These are phyloP conservation scores for Podargus strigoides DNA, from an alignment of 2,797 vertebrate genomes.

Conservation along the genomic window DNA sequence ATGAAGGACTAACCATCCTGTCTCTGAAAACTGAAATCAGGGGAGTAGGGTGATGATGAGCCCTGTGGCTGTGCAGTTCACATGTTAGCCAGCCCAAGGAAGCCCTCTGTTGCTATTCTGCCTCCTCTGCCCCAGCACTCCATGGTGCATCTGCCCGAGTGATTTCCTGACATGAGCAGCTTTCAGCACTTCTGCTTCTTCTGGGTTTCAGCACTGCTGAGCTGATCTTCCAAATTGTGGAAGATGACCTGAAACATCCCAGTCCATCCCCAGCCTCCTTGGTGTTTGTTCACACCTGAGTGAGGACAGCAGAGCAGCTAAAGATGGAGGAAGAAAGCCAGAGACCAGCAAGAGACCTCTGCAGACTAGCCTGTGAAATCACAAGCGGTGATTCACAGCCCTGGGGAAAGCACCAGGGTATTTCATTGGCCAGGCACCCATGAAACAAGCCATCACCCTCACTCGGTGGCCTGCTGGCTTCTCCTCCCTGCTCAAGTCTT, in stretches of 20 bases:
- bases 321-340: not conserved
- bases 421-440: not conserved
- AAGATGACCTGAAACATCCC: not conserved
- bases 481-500: not conserved
- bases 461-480: not conserved
- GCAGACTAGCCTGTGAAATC: not conserved
- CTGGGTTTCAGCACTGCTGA: not conserved
- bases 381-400: not conserved
- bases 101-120: not conserved
- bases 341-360: not conserved
- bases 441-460: not conserved
- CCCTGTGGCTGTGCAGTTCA: not conserved
- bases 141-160: not conserved
- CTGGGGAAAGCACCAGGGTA: not conserved
- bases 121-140: not conserved
- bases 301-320: not conserved
- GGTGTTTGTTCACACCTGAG: not conserved
- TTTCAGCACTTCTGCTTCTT: not conserved
- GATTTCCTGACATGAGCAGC: not conserved
- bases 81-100: not conserved
- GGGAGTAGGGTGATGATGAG: not conserved
- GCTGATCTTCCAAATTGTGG: not conserved
- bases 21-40: not conserved
- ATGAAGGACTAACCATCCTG: not conserved
- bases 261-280: not conserved